Evolutionary conservation across 1,140 invertebrate species (phyloP), one percentile per base, ranked within the genome.

Genomic region (Drosophila persimilis): DNA sequence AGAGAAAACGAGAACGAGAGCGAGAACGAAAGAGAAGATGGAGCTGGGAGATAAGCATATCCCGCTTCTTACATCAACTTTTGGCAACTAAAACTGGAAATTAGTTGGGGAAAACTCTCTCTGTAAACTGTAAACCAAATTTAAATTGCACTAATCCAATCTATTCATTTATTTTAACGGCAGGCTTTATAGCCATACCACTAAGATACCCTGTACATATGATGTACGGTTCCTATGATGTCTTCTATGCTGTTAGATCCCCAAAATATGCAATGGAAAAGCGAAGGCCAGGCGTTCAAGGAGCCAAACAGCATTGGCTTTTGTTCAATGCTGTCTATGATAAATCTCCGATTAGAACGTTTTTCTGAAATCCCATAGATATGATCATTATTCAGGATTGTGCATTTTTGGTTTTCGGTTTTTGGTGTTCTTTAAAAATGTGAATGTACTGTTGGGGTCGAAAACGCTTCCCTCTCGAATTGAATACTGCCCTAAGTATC

Each of bases 51-150:
- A 39, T 53, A 53, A 53, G 51, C 51, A 53, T 39, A 53, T 53
- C 39, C 31, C 31, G 31, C 51, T 13, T 22, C 70, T 73, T 56
- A 63, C 52, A 63, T 55, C 58, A 73, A 73, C 50, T 63, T 39
- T 59, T 44, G 46, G 51, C 67, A 73, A 72, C 52, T 72, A 22
- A 65, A 43, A 60, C 26, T 55, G 31, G 31, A 22, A 50, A 26
- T 15, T 35, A 47, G 20, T n/a, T 51, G n/a, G 15, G 11, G 6
- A 44, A 56, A 39, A 26, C 24, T 26, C 51, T 15, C 20, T 43
- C 69, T 69, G n/a, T n/a, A 57, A 29, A 7, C 15, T 69, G n/a
- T n/a, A 57, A 29, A 7, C 15, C 44, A 29, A n/a, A 43, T 39
- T 39, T 13, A 39, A 39, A 39, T 39, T 39, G 35, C 35, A 48